Conservation (phyloP, 2,888 invertebrate genomes). For the Phortica magna region DNA sequence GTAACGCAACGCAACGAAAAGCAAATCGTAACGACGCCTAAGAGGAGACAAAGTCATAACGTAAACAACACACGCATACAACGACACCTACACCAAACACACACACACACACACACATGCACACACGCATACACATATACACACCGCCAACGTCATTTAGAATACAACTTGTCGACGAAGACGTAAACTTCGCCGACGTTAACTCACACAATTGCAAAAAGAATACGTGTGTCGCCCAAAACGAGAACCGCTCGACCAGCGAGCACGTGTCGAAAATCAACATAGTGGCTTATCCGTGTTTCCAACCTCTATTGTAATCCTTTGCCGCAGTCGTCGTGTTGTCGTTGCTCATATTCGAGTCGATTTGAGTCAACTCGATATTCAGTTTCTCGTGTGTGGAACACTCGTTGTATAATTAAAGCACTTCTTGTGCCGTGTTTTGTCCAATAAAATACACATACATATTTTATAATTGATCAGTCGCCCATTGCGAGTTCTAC, state of each 20-base stretch:
- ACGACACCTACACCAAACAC: no score
- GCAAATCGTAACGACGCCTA: background rate
- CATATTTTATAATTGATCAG: no score
- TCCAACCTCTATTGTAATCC: conserved; percentile 3
- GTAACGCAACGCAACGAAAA: background rate
- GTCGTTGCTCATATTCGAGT: conserved; percentile 40
- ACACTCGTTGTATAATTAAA: background rate
- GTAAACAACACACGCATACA: conserved; percentile 16
- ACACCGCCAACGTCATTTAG: conserved; percentile 32
- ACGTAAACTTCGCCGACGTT: background rate
- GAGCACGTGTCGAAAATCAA: conserved; percentile 15
- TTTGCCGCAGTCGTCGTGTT: conserved; percentile 33
- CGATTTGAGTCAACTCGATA: background rate
- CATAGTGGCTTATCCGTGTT: background rate
- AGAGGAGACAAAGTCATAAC: background rate
- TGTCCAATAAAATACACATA: no score
- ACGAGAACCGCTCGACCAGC: conserved; percentile 1
- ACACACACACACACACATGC: conserved; percentile 12
- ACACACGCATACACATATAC: conserved; percentile 2
- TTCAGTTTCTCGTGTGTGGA: conserved; percentile 18
- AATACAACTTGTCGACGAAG: conserved; percentile 24
- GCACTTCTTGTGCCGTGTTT: no score
- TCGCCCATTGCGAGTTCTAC: no score
- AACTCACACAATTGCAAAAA: conserved; percentile 3
- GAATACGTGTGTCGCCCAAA: conserved; percentile 11